These are phyloP conservation scores for Trogon melanurus DNA, from an alignment of 2,113 vertebrate species.

Conservation along the genomic window DNA sequence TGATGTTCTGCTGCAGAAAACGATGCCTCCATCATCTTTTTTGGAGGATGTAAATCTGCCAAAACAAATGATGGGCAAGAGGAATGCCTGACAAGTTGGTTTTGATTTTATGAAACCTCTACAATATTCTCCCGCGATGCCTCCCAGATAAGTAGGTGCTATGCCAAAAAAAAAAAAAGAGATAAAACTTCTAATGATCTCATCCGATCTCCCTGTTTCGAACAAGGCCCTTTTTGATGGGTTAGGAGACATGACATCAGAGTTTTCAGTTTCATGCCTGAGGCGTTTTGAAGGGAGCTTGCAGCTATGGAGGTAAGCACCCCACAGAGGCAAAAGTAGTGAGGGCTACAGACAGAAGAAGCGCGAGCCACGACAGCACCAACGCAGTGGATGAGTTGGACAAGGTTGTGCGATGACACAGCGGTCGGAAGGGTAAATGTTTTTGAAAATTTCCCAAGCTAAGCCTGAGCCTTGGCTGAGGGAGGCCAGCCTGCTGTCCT, in stretches of 20 bases:
- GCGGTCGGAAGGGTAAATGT: not conserved
- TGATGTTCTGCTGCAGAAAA: not conserved
- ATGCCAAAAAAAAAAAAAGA: constrained; percentile 27
- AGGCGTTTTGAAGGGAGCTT: not conserved
- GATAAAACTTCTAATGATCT: constrained; percentile 56
- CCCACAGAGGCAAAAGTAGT: not conserved
- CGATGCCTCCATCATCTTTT: not conserved
- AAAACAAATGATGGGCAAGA: constrained; percentile 7
- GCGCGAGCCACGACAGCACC: not conserved
- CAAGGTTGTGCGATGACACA: not conserved
- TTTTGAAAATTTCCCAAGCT: not conserved
- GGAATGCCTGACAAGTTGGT: not conserved
- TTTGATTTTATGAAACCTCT: constrained; percentile 27
- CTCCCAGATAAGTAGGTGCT: constrained; percentile 51
- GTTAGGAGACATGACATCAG: constrained; percentile 65
- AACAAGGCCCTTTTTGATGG: constrained; percentile 61
- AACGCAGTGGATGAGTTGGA: not conserved
- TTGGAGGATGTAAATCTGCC: not conserved
- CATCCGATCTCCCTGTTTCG: constrained; percentile 46
- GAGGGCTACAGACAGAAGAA: not conserved
- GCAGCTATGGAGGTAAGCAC: not conserved
- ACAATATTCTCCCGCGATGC: not conserved
- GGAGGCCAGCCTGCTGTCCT: not conserved
- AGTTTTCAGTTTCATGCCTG: constrained; percentile 54
- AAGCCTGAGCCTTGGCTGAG: not conserved